Percentiles rank a stretch among this genome's conserved stretches.
Evolutionary conservation across 2,888 invertebrate genomes (phyloP).

Genomic region (Plebejus anna): DNA sequence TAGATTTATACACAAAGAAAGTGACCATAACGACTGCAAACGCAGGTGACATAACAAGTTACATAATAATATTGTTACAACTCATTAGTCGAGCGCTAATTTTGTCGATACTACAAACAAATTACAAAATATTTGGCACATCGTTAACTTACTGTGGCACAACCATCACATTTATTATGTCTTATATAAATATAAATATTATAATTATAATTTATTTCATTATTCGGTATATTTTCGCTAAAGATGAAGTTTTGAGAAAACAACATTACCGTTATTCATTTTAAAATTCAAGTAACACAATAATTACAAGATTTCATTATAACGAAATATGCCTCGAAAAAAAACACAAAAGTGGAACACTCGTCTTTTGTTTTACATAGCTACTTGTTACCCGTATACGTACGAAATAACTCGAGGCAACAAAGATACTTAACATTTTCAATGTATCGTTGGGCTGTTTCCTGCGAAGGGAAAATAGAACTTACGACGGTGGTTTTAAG

Average conservation of each 20-base stretch:
- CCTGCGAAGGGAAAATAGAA: constrained; percentile 9
- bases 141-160: constrained; percentile 27
- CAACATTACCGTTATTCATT: background rate
- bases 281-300: background rate
- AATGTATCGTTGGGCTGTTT: constrained; percentile 12
- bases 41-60: too few relatives aligned
- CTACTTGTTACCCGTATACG: constrained; percentile 1
- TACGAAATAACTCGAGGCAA: background rate
- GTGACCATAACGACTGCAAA: too few relatives aligned
- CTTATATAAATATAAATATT: background rate
- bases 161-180: constrained; percentile 21
- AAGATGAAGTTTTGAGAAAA: background rate
- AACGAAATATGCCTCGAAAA: background rate
- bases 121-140: constrained; percentile 27
- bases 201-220: background rate
- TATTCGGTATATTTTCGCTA: background rate
- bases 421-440: constrained; percentile 2
- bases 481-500: constrained; percentile 66
- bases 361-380: background rate
- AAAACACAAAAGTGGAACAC: constrained; percentile 1
- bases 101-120: background rate
- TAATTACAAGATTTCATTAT: background rate
- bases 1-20: too few relatives aligned
- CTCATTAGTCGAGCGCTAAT: too few relatives aligned
- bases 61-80: too few relatives aligned